These are phyloP conservation scores for Bubo blakistoni DNA, from an alignment of 2,113 vertebrate species.

Conservation along the genomic window DNA sequence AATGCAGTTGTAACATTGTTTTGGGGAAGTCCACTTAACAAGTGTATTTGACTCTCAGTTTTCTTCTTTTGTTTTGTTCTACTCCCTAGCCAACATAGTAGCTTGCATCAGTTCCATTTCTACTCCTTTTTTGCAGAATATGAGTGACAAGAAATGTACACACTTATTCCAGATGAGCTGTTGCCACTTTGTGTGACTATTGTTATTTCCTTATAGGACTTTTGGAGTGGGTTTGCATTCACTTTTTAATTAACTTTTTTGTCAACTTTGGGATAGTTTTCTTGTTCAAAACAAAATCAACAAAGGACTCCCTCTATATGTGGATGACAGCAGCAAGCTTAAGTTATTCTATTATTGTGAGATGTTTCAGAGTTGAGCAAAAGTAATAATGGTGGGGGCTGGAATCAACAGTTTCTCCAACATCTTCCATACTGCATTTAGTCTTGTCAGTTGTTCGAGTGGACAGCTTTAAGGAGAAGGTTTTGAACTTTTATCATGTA, in stretches of 20 bases:
- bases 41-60: not conserved
- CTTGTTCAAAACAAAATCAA: not conserved
- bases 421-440: not conserved
- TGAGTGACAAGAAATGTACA: not conserved
- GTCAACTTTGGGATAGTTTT: not conserved
- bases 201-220: not conserved
- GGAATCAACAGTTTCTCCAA: not conserved
- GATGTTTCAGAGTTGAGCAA: not conserved
- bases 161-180: not conserved
- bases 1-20: not conserved
- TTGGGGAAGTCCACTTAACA: not conserved
- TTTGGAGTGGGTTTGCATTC: not conserved
- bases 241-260: not conserved
- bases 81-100: not conserved
- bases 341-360: not conserved
- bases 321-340: not conserved
- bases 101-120: not conserved
- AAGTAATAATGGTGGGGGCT: fast-evolving
- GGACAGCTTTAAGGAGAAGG: not conserved
- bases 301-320: not conserved
- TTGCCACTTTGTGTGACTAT: not conserved
- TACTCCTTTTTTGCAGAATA: not conserved
- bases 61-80: not conserved
- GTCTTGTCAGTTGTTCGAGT: not conserved
- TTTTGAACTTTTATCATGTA: not conserved